These are phyloP conservation scores for Aplysina aerophoba DNA, from an alignment of 37 sponge, comb jelly and placozoan genomes.

Conservation along the genomic window DNA sequence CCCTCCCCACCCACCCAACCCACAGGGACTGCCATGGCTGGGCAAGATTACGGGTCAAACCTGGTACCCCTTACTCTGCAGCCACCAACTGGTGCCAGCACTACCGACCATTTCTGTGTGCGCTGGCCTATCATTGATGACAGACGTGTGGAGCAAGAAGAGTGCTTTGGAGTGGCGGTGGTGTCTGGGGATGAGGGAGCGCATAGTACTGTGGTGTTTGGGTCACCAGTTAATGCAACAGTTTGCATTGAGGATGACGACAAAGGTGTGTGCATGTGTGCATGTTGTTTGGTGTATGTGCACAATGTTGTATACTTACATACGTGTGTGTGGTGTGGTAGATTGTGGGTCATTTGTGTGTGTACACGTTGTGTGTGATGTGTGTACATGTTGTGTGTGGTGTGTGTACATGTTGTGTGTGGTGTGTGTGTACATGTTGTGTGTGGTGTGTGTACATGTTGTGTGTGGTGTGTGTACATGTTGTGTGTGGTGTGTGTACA, in stretches of 20 bases:
- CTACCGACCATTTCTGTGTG: not conserved
- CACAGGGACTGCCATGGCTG: not conserved
- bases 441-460: not conserved
- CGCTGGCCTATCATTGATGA: not conserved
- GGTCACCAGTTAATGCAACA: not conserved
- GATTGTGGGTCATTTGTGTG: not conserved
- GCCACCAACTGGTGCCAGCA: no score
- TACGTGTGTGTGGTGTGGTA: not conserved
- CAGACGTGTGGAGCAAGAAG: not conserved
- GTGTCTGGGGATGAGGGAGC: not conserved
- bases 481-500: no score
- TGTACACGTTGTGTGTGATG: not conserved
- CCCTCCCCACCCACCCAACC: no score
- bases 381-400: not conserved
- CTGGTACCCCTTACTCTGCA: no score
- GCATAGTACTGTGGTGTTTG: not conserved
- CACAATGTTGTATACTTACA: not conserved
- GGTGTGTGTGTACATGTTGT: not conserved
- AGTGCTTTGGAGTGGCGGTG: not conserved
- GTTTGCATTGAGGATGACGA: constrained; percentile 15
- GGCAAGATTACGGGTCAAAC: not conserved
- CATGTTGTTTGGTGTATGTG: not conserved
- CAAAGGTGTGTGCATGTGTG: not conserved
- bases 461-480: not conserved
- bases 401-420: not conserved